Evolutionary conservation across 2,888 invertebrate species (phyloP).

Genomic region (Smittia sp.): DNA sequence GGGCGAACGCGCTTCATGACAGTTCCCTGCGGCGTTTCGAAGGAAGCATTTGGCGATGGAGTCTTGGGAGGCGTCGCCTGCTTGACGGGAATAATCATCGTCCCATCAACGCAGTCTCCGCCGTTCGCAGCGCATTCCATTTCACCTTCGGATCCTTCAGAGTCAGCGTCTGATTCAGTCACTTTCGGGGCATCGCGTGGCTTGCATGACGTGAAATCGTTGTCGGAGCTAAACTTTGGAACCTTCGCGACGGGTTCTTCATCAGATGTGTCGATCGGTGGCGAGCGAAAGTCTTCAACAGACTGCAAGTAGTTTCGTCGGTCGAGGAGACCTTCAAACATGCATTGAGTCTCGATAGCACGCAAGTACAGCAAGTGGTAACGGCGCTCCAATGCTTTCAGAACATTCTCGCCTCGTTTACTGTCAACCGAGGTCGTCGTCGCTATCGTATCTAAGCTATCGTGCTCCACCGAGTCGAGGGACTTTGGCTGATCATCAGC

Average conservation of each 20-base stretch:
- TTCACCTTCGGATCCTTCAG: conserved; percentile 55
- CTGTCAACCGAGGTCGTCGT: conserved; percentile 46
- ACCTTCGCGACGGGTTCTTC: conserved; percentile 74
- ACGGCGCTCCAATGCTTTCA: conserved; percentile 71
- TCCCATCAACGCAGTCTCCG: conserved; percentile 21
- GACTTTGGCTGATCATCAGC: conserved; percentile 45
- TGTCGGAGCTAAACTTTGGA: conserved; percentile 59
- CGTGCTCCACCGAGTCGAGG: conserved; percentile 45
- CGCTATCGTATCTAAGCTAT: conserved; percentile 38
- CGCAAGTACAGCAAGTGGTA: conserved; percentile 88
- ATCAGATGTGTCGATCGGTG: conserved; percentile 63
- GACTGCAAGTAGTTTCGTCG: conserved; percentile 59
- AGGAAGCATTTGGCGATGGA: conserved; percentile 46
- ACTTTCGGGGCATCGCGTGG: conserved; percentile 42
- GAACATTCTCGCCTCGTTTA: conserved; percentile 50
- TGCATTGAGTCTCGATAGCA: conserved; percentile 89
- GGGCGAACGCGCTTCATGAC: conserved; percentile 57
- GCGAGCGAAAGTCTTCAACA: conserved; percentile 1
- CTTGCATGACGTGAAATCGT: conserved; percentile 43
- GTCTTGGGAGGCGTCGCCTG: background rate
- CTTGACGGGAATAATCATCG: background rate
- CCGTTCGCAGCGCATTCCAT: conserved; percentile 45
- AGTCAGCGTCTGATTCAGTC: conserved; percentile 61
- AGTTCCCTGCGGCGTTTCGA: conserved; percentile 49
- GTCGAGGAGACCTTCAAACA: conserved; percentile 76